Percentiles rank a stretch among this genome's conserved stretches.
Conservation (phyloP, 2,797 vertebrate species). For the Miichthys miiuy region DNA sequence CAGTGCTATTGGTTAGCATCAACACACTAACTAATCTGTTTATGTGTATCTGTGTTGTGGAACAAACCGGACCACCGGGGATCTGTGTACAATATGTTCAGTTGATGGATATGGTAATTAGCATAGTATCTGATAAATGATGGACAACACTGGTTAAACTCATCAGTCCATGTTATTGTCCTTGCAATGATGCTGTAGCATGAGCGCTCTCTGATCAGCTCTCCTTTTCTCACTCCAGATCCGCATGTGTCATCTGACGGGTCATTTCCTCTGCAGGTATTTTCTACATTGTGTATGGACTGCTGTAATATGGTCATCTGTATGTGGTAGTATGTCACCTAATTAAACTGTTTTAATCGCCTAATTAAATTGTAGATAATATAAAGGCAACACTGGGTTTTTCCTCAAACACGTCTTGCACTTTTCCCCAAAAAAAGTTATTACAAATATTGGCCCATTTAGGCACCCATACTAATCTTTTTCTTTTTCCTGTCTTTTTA, state of each 20-base stretch:
- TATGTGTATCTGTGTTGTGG: background rate
- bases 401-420: too few relatives aligned
- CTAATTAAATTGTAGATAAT: too few relatives aligned
- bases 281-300: background rate
- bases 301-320: background rate
- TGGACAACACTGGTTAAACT: constrained; percentile 27
- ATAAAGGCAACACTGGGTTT: too few relatives aligned
- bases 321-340: background rate
- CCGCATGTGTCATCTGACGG: background rate
- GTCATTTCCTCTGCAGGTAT: background rate
- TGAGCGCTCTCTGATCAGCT: background rate
- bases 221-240: background rate
- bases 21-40: constrained; percentile 2
- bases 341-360: too few relatives aligned
- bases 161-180: constrained; percentile 35
- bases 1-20: background rate
- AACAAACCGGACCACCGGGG: constrained; percentile 3
- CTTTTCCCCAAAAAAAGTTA: too few relatives aligned
- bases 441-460: too few relatives aligned
- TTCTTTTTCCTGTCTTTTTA: background rate
- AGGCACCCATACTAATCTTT: too few relatives aligned
- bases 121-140: constrained; percentile 31
- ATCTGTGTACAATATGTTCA: constrained; percentile 4
- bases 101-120: constrained; percentile 34
- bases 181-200: constrained; percentile 18